Evolutionary conservation across 2,113 vertebrate genomes (phyloP).

Genomic region (Microcebus lehilahytsara): DNA sequence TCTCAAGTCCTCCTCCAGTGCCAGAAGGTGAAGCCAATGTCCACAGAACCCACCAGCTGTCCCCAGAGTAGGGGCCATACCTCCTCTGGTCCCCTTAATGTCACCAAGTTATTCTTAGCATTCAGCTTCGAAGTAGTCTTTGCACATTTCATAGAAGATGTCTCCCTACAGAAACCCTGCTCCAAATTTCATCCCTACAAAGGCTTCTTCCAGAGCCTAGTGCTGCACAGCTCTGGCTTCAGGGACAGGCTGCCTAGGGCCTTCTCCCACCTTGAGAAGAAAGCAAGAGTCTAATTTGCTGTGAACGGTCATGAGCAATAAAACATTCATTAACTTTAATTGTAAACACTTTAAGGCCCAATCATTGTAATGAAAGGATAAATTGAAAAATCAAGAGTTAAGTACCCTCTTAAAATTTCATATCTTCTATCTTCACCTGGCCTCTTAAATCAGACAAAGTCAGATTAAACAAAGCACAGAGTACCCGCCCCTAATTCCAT

Average conservation of each 20-base stretch:
- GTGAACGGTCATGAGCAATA: conserved; percentile 78
- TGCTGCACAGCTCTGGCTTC: background rate
- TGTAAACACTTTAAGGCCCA: conserved; percentile 79
- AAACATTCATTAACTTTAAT: conserved; percentile 83
- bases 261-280: conserved; percentile 56
- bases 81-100: background rate
- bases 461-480: background rate
- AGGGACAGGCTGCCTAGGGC: conserved; percentile 33
- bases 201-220: background rate
- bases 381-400: conserved; percentile 82
- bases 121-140: background rate
- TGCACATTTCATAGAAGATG: background rate
- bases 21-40: background rate
- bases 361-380: conserved; percentile 75
- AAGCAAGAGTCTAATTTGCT: conserved; percentile 79
- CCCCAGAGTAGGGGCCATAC: no score
- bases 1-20: background rate
- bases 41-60: background rate
- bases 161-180: background rate
- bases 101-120: background rate
- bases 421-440: conserved; percentile 72
- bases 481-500: background rate
- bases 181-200: background rate
- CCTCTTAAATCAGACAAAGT: conserved; percentile 66
- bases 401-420: conserved; percentile 77